Evolutionary conservation across 2,113 vertebrate genomes (phyloP).

Genomic region (Ochotona princeps): DNA sequence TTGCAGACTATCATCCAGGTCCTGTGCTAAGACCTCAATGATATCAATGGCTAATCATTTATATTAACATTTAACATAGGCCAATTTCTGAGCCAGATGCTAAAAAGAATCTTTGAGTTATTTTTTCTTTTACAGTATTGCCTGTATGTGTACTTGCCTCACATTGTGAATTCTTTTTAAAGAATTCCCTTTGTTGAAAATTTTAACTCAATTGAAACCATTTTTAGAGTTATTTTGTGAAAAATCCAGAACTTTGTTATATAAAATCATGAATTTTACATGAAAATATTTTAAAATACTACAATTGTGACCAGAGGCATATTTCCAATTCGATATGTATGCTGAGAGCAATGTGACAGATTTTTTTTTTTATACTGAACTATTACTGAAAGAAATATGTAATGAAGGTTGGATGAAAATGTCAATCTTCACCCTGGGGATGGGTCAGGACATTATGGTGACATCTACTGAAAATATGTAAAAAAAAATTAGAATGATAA

Average conservation of each 20-base stretch:
- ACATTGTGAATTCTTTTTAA: not conserved
- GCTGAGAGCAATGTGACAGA: slow-evolving; percentile 44
- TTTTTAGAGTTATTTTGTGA: slow-evolving; percentile 34
- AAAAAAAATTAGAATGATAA: slow-evolving; percentile 41
- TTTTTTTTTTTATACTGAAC: not conserved
- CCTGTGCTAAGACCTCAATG: not conserved
- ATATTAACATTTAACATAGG: not conserved
- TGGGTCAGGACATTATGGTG: not conserved
- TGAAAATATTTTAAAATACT: slow-evolving; percentile 66
- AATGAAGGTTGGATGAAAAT: slow-evolving; percentile 54
- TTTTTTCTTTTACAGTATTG: not conserved
- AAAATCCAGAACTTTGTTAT: slow-evolving; percentile 3
- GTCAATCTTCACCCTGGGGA: slow-evolving; percentile 7
- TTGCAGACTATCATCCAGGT: not conserved
- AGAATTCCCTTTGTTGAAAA: not conserved
- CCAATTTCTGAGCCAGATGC: not conserved
- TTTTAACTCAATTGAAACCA: slow-evolving; percentile 58
- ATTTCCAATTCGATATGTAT: slow-evolving; percentile 48
- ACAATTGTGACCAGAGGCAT: slow-evolving; percentile 54
- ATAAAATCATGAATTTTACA: slow-evolving; percentile 70
- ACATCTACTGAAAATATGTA: slow-evolving; percentile 32
- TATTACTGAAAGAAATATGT: slow-evolving; percentile 39
- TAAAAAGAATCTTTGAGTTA: not conserved
- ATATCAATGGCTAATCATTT: not conserved
- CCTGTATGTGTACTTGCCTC: not conserved